Base-by-base conservation (phyloP, 37 sponge, comb jelly and placozoan species). In the Chondrilla cf. caribensis region DNA sequence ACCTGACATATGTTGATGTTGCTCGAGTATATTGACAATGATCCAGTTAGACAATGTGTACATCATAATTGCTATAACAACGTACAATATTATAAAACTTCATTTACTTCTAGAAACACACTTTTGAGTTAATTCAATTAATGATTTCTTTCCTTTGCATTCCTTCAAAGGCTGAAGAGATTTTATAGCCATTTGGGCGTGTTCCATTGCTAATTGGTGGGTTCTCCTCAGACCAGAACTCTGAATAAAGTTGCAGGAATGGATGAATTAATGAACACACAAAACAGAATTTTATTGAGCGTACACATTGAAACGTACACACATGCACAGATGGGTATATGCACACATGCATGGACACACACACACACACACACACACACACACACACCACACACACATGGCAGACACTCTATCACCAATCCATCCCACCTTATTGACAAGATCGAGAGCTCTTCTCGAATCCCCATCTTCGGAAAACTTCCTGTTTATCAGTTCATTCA, bases 401-500 rank as follows among this genome's bases (percentile, higher is more conserved):
- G n/a, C n/a, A n/a, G n/a, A n/a, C n/a, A n/a, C n/a, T n/a, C n/a
- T n/a, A n/a, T n/a, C 51, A 47, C 51, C 6, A 47, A 6, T 47
- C 6, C 51, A 19, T 22, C 64, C 6, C 4, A 73, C 76, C 76
- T 73, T 73, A 24, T n/a, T 4, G 2, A 73, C 76, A 2, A 73
- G 25, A 2, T 73, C 38, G 18, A 73, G 76, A 42, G 44, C 41
- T 37, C 36, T 73, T 2, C 22, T 9, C 6, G 44, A 39, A 39
- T 73, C 76, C 8, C 44, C 24, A 40, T 37, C 41, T 11, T 43
- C 21, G 2, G 39, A 39, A 39, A 73, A 73, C 25, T 42, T 3
- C 36, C 76, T 73, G 1, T 73, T 37, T 7, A 73, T 73, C 44
- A 73, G 2, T 36, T 39, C 76, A 73, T 40, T 73, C 25, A 73